Evolutionary conservation across 2,888 invertebrate species (phyloP).

Genomic region (Philonicus albiceps): DNA sequence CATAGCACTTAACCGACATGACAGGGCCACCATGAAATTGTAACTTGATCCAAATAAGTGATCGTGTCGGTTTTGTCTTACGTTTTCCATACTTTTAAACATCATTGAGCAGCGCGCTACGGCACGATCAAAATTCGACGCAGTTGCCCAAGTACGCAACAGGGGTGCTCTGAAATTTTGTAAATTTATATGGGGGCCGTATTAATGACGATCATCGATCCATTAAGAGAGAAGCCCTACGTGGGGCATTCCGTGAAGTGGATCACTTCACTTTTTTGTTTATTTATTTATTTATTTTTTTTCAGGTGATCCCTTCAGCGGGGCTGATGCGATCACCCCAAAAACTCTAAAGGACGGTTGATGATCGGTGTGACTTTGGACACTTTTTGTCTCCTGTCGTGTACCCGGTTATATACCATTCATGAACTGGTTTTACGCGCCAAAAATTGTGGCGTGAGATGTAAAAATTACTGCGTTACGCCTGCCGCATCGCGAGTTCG

Average conservation of each 20-base stretch:
- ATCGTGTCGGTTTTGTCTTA: constrained; percentile 37
- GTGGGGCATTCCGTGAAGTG: constrained; percentile 1
- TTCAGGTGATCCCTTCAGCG: constrained; percentile 5
- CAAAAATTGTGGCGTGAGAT: not conserved
- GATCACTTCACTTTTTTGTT: constrained; percentile 19
- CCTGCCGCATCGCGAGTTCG: not conserved
- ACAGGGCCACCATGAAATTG: constrained; percentile 42
- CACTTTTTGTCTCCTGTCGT: not conserved
- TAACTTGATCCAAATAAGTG: constrained; percentile 39
- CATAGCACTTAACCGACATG: constrained; percentile 34
- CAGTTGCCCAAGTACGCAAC: constrained; percentile 3
- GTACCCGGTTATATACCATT: not conserved
- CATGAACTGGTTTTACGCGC: constrained; percentile 39
- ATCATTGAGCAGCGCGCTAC: constrained; percentile 24
- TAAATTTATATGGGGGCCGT: constrained; percentile 29
- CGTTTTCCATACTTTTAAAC: constrained; percentile 38
- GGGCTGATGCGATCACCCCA: not conserved
- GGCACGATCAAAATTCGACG: constrained; percentile 27
- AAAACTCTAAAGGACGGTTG: not conserved
- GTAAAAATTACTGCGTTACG: not conserved
- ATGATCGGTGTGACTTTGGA: constrained; percentile 15
- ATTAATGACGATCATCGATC: constrained; percentile 43
- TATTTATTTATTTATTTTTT: no score
- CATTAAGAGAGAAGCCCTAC: constrained; percentile 41
- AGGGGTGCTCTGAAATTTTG: constrained; percentile 15